phyloP scores from a whole-genome alignment of 30 jellyfish, hydroid and myxozoan genomes.

The Pelagia noctiluca region DNA sequence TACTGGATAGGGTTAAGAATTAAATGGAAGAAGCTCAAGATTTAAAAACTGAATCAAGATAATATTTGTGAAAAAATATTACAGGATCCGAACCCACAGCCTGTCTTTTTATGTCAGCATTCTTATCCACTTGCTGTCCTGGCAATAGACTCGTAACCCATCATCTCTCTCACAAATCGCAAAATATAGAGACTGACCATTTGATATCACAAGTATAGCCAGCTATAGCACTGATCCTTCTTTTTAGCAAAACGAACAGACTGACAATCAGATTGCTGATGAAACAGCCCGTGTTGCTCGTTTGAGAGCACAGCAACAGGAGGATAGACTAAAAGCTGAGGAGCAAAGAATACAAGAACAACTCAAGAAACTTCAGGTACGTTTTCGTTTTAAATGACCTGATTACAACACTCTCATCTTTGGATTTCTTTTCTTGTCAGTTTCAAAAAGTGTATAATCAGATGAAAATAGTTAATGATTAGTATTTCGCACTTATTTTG shows the following conservation, averaged over 20 bases:
- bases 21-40: too few species aligned
- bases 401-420: not conserved
- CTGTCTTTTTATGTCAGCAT: not conserved
- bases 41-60: too few species aligned
- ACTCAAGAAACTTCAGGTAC: constrained; percentile 66
- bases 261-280: not conserved
- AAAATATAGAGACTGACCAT: not conserved
- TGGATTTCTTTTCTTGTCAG: not conserved
- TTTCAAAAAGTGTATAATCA: not conserved
- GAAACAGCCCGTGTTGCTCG: constrained; percentile 1
- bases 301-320: constrained; percentile 1
- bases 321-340: constrained; percentile 62
- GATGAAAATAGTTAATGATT: not conserved
- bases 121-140: not conserved
- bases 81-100: too few species aligned
- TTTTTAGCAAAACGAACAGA: constrained; percentile 12
- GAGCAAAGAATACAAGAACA: constrained; percentile 74
- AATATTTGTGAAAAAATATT: too few species aligned
- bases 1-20: too few species aligned
- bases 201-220: not conserved
- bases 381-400: not conserved
- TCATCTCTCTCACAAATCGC: not conserved
- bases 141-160: not conserved
- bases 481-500: not conserved
- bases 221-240: not conserved